Percentiles rank a stretch among this genome's conserved stretches.
phyloP scores from a whole-genome alignment of 2,797 vertebrate species.

The Ctenopoma kingsleyae region DNA sequence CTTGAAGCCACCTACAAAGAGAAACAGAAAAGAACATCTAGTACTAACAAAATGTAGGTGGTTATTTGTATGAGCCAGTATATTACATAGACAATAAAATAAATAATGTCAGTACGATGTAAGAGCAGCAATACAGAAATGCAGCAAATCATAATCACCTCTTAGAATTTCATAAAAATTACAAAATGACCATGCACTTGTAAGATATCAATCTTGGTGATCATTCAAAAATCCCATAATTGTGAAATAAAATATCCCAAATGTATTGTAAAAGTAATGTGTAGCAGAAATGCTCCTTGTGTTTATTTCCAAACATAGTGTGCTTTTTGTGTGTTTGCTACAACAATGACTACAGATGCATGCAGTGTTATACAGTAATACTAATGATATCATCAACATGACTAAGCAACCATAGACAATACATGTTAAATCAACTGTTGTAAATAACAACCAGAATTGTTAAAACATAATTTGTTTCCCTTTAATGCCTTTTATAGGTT shows the following conservation, averaged over 20 bases:
- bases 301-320: no score
- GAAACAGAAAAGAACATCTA: slow-evolving; percentile 29
- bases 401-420: not conserved
- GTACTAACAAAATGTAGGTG: slow-evolving; percentile 22
- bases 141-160: not conserved
- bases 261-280: not conserved
- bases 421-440: not conserved
- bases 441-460: not conserved
- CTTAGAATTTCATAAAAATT: not conserved
- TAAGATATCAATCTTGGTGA: not conserved
- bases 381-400: not conserved
- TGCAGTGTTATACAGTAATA: not conserved
- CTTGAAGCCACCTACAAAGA: slow-evolving; percentile 34
- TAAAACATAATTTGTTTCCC: slow-evolving; percentile 37
- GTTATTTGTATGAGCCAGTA: slow-evolving; percentile 13
- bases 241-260: not conserved
- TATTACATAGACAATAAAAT: not conserved
- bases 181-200: not conserved
- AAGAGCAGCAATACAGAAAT: not conserved
- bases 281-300: not conserved
- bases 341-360: not conserved
- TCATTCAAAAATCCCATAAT: not conserved
- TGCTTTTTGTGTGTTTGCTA: not conserved
- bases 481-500: slow-evolving; percentile 33
- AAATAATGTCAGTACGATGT: not conserved